Evolutionary conservation across 2,888 invertebrate species (phyloP).

Genomic region (Shargacucullia verbasci): DNA sequence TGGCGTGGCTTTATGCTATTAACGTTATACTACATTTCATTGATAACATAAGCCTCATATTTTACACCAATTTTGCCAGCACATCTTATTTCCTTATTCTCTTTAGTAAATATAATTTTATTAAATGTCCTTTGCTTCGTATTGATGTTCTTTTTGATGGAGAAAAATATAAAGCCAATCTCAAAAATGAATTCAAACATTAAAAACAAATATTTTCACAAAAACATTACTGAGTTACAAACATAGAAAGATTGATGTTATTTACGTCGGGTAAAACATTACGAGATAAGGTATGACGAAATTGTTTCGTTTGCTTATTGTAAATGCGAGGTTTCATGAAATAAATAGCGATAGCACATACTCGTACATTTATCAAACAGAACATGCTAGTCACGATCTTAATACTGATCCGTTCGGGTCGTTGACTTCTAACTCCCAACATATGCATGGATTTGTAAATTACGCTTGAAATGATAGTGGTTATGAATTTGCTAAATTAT

Average conservation of each 20-base stretch:
- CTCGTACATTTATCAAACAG: constrained; percentile 24
- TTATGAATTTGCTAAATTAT: constrained; percentile 12
- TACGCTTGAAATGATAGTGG: constrained; percentile 19
- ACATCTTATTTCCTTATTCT: no score
- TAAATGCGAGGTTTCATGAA: background rate
- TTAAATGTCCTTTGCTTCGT: no score
- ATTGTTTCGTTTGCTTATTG: background rate
- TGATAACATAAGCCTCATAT: background rate
- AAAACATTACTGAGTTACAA: no score
- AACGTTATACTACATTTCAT: constrained; percentile 1
- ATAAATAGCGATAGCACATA: constrained; percentile 16
- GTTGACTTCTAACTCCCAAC: constrained; percentile 49
- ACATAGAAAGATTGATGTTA: background rate
- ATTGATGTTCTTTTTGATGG: no score
- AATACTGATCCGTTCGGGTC: constrained; percentile 55
- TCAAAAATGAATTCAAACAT: no score
- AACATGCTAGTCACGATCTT: constrained; percentile 53
- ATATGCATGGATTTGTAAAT: constrained; percentile 46
- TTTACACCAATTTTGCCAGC: no score
- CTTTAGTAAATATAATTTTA: no score
- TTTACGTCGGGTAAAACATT: background rate
- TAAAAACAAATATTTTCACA: no score
- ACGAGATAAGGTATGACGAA: constrained; percentile 1
- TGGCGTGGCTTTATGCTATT: constrained; percentile 9
- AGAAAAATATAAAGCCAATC: no score